phyloP scores from a whole-genome alignment of 1,140 invertebrate species.

The Caerostris extrusa region DNA sequence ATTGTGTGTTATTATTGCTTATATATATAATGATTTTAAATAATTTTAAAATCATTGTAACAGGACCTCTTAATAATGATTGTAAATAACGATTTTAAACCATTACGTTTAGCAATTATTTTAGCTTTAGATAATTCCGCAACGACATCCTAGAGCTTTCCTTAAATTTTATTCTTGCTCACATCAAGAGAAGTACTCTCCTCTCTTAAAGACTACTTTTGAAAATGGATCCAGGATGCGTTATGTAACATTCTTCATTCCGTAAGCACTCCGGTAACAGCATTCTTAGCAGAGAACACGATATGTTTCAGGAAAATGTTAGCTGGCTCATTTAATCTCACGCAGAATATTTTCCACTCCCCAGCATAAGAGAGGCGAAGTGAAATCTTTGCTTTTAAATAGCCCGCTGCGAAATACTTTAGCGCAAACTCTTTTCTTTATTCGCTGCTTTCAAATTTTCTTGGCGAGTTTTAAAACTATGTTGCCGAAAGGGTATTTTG shows the following conservation, averaged over 20 bases:
- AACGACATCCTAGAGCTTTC: too few species aligned
- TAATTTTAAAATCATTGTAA: too few species aligned
- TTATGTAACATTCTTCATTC: slow-evolving; percentile 4
- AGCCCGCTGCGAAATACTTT: not conserved
- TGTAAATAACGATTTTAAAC: too few species aligned
- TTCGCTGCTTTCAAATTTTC: too few species aligned
- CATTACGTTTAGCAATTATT: too few species aligned
- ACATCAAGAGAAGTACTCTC: not conserved
- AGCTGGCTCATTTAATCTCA: not conserved
- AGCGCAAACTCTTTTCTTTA: too few species aligned
- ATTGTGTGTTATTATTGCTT: too few species aligned
- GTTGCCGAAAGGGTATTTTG: too few species aligned
- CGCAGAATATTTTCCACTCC: not conserved
- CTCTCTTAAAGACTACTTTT: not conserved
- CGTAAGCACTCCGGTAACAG: not conserved
- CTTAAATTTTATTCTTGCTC: not conserved
- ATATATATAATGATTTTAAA: too few species aligned
- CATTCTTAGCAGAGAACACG: not conserved
- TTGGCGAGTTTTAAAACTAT: too few species aligned
- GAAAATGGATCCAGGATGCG: not conserved
- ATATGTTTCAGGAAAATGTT: not conserved
- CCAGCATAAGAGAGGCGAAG: not conserved
- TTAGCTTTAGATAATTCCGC: too few species aligned
- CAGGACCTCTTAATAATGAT: too few species aligned
- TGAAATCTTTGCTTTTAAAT: not conserved